Percentiles rank a stretch among this genome's conserved stretches.
Evolutionary conservation across 2,888 invertebrate species (phyloP).

Genomic region (Drosophila glabriapex): DNA sequence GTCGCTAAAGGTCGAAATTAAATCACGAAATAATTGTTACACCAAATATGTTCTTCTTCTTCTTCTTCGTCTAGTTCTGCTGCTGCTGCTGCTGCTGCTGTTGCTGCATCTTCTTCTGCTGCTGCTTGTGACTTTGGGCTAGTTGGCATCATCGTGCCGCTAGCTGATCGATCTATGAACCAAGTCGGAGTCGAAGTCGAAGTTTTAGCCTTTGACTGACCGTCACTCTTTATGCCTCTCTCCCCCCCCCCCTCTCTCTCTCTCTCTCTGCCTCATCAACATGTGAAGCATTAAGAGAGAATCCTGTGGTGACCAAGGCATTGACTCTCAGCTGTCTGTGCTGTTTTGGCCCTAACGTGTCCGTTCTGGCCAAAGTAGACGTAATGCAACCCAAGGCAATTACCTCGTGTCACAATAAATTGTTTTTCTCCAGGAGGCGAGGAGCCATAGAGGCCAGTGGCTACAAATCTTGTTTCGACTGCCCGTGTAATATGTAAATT

Average conservation of each 20-base stretch:
- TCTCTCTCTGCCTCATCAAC: background rate
- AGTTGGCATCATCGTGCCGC: slow-evolving; percentile 43
- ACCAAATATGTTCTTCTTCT: slow-evolving; percentile 78
- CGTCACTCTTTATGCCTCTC: slow-evolving; percentile 35
- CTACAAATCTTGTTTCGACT: slow-evolving; percentile 80
- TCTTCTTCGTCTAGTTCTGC: slow-evolving; percentile 17
- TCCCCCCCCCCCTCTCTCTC: background rate
- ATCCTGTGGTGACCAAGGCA: slow-evolving; percentile 30
- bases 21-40: slow-evolving; percentile 81
- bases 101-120: background rate
- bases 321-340: slow-evolving; percentile 22
- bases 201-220: slow-evolving; percentile 53
- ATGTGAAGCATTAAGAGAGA: slow-evolving; percentile 27
- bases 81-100: slow-evolving; percentile 6
- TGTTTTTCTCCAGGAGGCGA: slow-evolving; percentile 58
- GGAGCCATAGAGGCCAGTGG: slow-evolving; percentile 40
- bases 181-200: slow-evolving; percentile 3
- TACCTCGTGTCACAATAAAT: slow-evolving; percentile 80
- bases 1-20: slow-evolving; percentile 81
- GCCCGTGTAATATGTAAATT: slow-evolving; percentile 81
- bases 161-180: slow-evolving; percentile 51
- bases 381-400: slow-evolving; percentile 67
- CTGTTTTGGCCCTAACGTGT: slow-evolving; percentile 51
- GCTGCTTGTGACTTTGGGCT: slow-evolving; percentile 12
- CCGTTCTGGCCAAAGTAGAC: slow-evolving; percentile 57